Conservation (phyloP, 64 coral and sea anemone species). For the Actinia equina region DNA sequence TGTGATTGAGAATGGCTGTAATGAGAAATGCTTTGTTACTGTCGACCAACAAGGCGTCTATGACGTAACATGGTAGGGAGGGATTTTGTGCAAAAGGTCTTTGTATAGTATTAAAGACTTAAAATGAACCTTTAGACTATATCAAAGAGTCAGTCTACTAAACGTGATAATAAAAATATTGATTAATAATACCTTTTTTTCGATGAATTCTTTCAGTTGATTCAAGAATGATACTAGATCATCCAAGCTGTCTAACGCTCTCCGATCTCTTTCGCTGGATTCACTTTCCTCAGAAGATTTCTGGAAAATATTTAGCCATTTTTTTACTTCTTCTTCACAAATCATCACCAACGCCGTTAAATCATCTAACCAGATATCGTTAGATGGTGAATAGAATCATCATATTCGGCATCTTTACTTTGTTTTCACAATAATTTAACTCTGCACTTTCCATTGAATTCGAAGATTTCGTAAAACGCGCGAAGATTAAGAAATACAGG, state of each 20-base stretch:
- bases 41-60: too few species aligned
- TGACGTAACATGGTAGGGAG: too few species aligned
- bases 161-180: too few species aligned
- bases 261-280: background rate
- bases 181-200: conserved; percentile 17
- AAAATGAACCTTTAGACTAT: too few species aligned
- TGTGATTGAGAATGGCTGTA: too few species aligned
- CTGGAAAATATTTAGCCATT: conserved; percentile 48
- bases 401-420: too few species aligned
- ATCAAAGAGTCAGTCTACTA: too few species aligned
- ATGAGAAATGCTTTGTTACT: too few species aligned
- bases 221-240: conserved; percentile 33
- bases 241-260: conserved; percentile 8
- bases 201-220: conserved; percentile 20
- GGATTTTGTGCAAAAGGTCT: too few species aligned
- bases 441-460: background rate
- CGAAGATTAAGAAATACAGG: background rate
- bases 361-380: background rate
- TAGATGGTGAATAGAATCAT: too few species aligned
- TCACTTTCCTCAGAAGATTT: background rate
- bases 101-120: too few species aligned
- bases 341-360: background rate
- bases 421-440: too few species aligned
- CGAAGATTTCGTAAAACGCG: background rate
- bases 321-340: conserved; percentile 47